phyloP scores from a whole-genome alignment of 37 sponge, comb jelly and placozoan species.

The Corticium candelabrum region DNA sequence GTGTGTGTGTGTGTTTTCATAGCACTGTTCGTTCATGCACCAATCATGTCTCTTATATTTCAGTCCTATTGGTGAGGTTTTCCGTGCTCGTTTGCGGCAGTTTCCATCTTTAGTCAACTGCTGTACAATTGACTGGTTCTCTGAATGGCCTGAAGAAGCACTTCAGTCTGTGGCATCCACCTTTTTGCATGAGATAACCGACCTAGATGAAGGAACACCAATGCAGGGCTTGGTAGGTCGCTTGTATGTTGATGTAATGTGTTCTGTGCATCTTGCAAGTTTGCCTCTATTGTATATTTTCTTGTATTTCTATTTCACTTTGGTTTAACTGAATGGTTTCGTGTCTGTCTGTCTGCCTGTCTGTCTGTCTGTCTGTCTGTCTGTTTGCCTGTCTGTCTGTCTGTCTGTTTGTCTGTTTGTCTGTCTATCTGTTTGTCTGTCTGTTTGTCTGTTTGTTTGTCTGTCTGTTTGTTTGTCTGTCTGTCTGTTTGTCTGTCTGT shows the following conservation, averaged over 20 bases:
- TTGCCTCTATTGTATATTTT: not conserved
- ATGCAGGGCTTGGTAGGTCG: slow-evolving; percentile 49
- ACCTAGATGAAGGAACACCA: slow-evolving; percentile 53
- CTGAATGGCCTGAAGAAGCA: slow-evolving; percentile 97
- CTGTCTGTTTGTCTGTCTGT: too few species aligned
- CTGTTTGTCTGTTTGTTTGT: too few species aligned
- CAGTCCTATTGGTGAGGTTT: slow-evolving; percentile 97
- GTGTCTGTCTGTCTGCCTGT: too few species aligned
- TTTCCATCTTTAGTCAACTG: slow-evolving; percentile 94
- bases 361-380: too few species aligned
- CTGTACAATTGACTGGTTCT: slow-evolving; percentile 99
- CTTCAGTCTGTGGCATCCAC: slow-evolving; percentile 78
- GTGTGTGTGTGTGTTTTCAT: not conserved
- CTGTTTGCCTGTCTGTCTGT: too few species aligned
- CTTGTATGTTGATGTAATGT: not conserved
- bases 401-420: too few species aligned
- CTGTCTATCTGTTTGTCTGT: too few species aligned
- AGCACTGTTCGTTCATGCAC: not conserved
- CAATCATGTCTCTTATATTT: not conserved
- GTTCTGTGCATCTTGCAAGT: not conserved
- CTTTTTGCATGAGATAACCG: slow-evolving; percentile 74
- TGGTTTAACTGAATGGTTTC: not conserved
- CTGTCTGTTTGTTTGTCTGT: too few species aligned
- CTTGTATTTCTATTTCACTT: not conserved
- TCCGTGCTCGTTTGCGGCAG: slow-evolving; percentile 83